These are phyloP conservation scores for Papilio aristodemus DNA, from an alignment of 1,140 invertebrate genomes.

Conservation along the genomic window DNA sequence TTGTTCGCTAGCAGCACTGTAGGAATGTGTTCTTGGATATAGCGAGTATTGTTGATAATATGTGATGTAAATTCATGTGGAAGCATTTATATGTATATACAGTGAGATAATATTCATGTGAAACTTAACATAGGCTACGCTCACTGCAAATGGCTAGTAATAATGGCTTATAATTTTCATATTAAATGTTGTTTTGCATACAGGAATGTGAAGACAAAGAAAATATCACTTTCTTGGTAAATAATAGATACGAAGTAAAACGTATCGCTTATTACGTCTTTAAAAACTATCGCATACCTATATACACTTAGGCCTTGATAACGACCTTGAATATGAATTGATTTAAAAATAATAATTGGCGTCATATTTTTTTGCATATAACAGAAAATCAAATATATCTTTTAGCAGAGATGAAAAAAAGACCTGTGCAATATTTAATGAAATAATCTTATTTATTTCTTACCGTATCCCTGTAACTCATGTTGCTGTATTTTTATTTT, in stretches of 20 bases:
- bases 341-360: constrained; percentile 46
- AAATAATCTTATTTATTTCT: constrained; percentile 42
- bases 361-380: constrained; percentile 40
- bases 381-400: no score
- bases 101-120: neutral
- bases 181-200: neutral
- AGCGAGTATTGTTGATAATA: constrained; percentile 67
- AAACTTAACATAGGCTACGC: neutral
- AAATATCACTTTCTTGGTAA: constrained; percentile 30
- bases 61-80: constrained; percentile 18
- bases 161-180: neutral
- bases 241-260: neutral
- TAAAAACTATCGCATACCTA: constrained; percentile 48
- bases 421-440: constrained; percentile 32
- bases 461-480: constrained; percentile 74
- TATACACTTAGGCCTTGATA: constrained; percentile 42
- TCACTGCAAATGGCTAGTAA: neutral
- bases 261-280: constrained; percentile 36
- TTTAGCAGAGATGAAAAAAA: neutral
- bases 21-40: constrained; percentile 76
- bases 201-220: neutral
- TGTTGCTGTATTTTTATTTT: constrained; percentile 42
- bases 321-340: constrained; percentile 52
- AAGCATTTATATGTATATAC: constrained; percentile 36
- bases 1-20: constrained; percentile 77